Evolutionary conservation across 2,797 vertebrate genomes (phyloP).

Genomic region (Phataginus tricuspis): DNA sequence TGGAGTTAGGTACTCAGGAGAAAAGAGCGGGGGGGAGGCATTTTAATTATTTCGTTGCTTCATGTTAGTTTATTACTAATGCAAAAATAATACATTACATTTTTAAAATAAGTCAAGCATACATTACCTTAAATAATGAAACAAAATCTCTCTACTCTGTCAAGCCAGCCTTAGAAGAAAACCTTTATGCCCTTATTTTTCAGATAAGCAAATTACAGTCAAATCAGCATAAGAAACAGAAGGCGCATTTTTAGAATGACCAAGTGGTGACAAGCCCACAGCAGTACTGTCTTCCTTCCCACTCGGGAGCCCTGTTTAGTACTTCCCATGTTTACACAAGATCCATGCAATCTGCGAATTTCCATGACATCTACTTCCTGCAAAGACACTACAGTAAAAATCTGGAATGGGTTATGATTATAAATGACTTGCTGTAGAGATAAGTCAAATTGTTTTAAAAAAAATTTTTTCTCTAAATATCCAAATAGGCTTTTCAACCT

Average conservation of each 20-base stretch:
- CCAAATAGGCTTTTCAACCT: neutral
- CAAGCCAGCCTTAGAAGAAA: neutral
- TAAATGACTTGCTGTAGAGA: neutral
- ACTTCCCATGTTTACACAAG: neutral
- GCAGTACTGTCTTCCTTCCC: neutral
- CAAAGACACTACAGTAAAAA: neutral
- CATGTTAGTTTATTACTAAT: neutral
- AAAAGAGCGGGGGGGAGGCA: neutral
- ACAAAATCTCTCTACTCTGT: neutral
- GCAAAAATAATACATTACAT: neutral
- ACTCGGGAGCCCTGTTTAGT: neutral
- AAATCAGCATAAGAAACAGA: neutral
- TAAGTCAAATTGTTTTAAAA: neutral
- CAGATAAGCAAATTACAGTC: neutral
- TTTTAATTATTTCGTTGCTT: neutral
- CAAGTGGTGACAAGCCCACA: neutral
- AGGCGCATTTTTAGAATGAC: neutral
- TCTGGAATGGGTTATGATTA: neutral
- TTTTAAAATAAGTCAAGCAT: neutral
- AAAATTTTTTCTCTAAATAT: neutral
- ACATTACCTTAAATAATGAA: neutral
- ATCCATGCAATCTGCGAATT: neutral
- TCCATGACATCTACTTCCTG: neutral
- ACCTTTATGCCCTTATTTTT: neutral
- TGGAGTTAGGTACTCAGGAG: neutral